phyloP scores from a whole-genome alignment of 1,140 invertebrate species.

The Bombyx mandarina region DNA sequence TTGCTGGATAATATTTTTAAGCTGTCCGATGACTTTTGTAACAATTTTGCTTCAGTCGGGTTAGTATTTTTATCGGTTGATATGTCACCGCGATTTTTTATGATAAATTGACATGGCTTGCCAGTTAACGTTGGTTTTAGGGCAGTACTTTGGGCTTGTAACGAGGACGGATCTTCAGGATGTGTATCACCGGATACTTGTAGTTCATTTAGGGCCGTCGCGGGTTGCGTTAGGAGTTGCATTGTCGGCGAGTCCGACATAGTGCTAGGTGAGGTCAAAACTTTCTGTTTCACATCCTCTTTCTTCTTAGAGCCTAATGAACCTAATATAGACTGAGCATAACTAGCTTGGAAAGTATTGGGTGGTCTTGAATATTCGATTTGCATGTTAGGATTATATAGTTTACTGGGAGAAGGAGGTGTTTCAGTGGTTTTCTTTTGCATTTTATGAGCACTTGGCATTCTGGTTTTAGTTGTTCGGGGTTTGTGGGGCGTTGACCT shows the following conservation, averaged over 20 bases:
- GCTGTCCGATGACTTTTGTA: conserved; percentile 56
- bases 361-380: conserved; percentile 47
- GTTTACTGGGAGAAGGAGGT: conserved; percentile 39
- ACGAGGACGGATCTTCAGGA: conserved; percentile 32
- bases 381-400: conserved; percentile 37
- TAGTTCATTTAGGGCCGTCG: conserved; percentile 47
- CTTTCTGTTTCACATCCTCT: conserved; percentile 47
- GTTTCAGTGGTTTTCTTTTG: conserved; percentile 46
- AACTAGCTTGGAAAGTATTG: conserved; percentile 61
- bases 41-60: conserved; percentile 56
- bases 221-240: conserved; percentile 53
- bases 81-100: conserved; percentile 50
- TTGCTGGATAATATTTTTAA: conserved; percentile 59
- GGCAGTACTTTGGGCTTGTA: conserved; percentile 36
- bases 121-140: conserved; percentile 32
- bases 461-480: conserved; percentile 33
- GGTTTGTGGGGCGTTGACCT: conserved; percentile 36
- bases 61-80: conserved; percentile 55
- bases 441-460: conserved; percentile 25
- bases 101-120: conserved; percentile 60
- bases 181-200: conserved; percentile 41
- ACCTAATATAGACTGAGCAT: conserved; percentile 58
- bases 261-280: conserved; percentile 43
- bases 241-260: conserved; percentile 53
- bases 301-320: conserved; percentile 43